These are phyloP conservation scores for Notolabrus celidotus DNA, from an alignment of 2,797 vertebrate species.

Conservation along the genomic window DNA sequence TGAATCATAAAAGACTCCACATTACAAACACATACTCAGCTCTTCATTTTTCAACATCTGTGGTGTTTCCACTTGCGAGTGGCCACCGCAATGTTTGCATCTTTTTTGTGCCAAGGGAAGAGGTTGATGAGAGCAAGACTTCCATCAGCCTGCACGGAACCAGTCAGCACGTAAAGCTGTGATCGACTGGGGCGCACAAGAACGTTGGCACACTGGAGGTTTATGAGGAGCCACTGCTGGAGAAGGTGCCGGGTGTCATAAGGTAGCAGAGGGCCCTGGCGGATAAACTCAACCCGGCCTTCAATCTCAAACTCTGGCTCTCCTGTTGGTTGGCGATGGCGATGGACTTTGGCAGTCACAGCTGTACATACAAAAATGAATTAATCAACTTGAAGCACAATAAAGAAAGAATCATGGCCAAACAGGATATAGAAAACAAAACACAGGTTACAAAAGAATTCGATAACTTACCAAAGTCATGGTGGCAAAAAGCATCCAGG, in stretches of 20 bases:
- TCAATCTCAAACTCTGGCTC: constrained; percentile 87
- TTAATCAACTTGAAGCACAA: background rate
- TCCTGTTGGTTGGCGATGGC: constrained; percentile 74
- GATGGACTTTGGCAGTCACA: constrained; percentile 88
- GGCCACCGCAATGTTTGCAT: constrained; percentile 84
- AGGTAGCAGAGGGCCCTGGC: constrained; percentile 86
- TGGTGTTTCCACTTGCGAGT: constrained; percentile 91
- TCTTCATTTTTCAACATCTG: constrained; percentile 81
- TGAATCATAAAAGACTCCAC: constrained; percentile 2
- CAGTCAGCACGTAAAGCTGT: constrained; percentile 87
- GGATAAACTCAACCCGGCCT: constrained; percentile 89
- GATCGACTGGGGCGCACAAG: constrained; percentile 83
- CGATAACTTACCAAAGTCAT: constrained; percentile 87
- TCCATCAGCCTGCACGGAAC: constrained; percentile 80
- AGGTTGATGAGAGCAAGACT: constrained; percentile 81
- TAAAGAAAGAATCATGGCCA: background rate
- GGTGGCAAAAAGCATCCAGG: constrained; percentile 87
- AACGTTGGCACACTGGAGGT: constrained; percentile 83
- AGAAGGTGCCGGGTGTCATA: constrained; percentile 89
- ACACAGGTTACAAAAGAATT: background rate
- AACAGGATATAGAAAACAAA: background rate
- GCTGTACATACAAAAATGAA: constrained; percentile 69
- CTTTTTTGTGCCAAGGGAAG: constrained; percentile 91
- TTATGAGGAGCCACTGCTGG: constrained; percentile 92
- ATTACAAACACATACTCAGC: constrained; percentile 30